Base-by-base conservation (phyloP, 2,888 invertebrate genomes). In the Corythucha ciliata region DNA sequence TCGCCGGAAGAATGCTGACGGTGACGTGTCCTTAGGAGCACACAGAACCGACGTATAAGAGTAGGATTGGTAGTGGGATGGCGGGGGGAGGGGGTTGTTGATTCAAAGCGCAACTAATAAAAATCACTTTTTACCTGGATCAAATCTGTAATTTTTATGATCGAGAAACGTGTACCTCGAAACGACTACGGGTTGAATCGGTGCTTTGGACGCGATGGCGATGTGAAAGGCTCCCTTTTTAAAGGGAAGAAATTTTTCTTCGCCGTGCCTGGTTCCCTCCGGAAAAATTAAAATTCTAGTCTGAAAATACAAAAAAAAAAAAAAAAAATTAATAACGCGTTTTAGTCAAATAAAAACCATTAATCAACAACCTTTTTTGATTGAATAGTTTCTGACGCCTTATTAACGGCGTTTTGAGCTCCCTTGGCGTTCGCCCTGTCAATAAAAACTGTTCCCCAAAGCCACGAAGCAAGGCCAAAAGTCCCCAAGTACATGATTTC, bases 171-270 rank as follows among this genome's bases (percentile, higher is more conserved):
- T 63, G 63, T 74, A 76, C 41, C 69, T 68, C 6, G 75, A 75
- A 47, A 74, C 69, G 6, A 77, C 75, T 4, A 77, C 67, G 4
- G 77, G 77, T 46, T 75, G 68, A 29, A 77, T 68, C 8, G 76
- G 75, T 14, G 71, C 64, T 65, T 72, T 72, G 6, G 72, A 72
- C 46, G 82, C 79, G 61, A 93, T 82, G 42, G 96, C 94, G 65
- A 93, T 76, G 69, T 92, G 87, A 70, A 96, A 96, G 48, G 93
- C 94, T 48, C 94, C 96, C 69, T 94, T 96, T 69, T 96, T 97
- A 68, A 97, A 97, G 2, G 85, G 78, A 65, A 94, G 83, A 69
- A 97, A 78, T 62, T 79, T 78, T 12, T 85, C 86, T 24, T 80
- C 82, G 61, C 78, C 79, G 57, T 63, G 73, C 56, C 96, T 75